Percentiles rank a stretch among this genome's conserved stretches.
Evolutionary conservation across 2,797 vertebrate genomes (phyloP).

Genomic region (Cirrhinus molitorella): DNA sequence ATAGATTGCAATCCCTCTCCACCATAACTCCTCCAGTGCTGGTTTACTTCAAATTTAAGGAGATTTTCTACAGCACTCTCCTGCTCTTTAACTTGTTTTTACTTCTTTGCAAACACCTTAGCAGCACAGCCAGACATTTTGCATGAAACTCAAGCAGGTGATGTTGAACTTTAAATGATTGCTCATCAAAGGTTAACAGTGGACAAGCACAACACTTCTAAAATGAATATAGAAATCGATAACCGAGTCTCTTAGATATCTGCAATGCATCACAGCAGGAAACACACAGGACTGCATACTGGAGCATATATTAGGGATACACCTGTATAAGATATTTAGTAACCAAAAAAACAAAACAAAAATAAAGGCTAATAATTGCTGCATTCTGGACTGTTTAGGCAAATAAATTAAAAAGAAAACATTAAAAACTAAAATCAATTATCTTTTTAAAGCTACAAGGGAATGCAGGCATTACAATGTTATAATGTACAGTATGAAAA

Average conservation of each 20-base stretch:
- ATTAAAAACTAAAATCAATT: not conserved
- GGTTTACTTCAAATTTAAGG: conserved; percentile 44
- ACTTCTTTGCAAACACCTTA: not conserved
- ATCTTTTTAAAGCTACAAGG: not conserved
- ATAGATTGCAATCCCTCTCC: conserved; percentile 49
- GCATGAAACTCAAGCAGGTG: not conserved
- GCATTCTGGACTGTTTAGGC: not conserved
- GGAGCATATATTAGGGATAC: not conserved
- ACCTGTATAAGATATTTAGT: not conserved
- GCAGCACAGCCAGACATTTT: not conserved
- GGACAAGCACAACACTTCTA: not conserved
- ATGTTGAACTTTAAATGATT: conserved; percentile 15
- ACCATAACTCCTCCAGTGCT: conserved; percentile 44
- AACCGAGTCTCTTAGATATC: not conserved
- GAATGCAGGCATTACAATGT: not conserved
- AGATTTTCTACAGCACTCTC: conserved; percentile 43
- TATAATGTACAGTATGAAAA: not conserved
- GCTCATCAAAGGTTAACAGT: conserved; percentile 10
- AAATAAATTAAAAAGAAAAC: not conserved
- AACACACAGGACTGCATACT: not conserved
- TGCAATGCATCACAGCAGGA: not conserved
- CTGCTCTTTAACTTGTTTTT: conserved; percentile 33
- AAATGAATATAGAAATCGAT: not conserved
- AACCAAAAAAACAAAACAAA: not conserved
- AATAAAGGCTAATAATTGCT: not conserved